phyloP scores from a whole-genome alignment of 2,113 vertebrate species.

The Myotis brandtii region DNA sequence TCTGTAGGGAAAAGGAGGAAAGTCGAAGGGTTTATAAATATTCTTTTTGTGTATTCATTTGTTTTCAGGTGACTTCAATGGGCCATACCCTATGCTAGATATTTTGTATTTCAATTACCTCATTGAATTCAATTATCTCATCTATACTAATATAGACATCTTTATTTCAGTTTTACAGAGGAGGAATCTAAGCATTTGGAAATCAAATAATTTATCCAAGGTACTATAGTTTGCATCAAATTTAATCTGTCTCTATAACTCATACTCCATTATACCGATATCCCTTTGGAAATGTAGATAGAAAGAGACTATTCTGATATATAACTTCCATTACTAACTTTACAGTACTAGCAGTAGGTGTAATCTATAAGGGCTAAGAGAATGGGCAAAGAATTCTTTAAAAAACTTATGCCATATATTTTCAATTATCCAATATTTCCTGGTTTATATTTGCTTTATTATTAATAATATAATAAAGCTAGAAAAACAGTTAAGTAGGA shows the following conservation, averaged over 20 bases:
- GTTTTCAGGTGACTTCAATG: conserved; percentile 24
- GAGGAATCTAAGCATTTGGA: neutral
- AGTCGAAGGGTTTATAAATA: neutral
- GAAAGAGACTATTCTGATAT: neutral
- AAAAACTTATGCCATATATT: neutral
- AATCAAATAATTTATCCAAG: neutral
- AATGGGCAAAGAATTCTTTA: neutral
- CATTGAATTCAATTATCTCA: neutral
- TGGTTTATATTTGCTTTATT: neutral
- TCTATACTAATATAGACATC: neutral
- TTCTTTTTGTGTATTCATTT: neutral
- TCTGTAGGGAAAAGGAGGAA: neutral
- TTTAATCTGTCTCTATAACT: neutral
- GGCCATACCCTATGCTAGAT: neutral
- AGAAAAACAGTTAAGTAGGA: neutral
- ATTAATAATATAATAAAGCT: neutral
- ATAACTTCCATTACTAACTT: neutral
- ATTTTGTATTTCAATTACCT: neutral
- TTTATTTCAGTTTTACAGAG: conserved; percentile 28
- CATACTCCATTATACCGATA: neutral
- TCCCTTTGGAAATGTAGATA: neutral
- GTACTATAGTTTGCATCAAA: neutral
- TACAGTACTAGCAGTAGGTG: neutral
- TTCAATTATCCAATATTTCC: neutral
- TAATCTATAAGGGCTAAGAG: neutral